phyloP scores from a whole-genome alignment of 2,797 vertebrate species.

The Streptopelia turtur region DNA sequence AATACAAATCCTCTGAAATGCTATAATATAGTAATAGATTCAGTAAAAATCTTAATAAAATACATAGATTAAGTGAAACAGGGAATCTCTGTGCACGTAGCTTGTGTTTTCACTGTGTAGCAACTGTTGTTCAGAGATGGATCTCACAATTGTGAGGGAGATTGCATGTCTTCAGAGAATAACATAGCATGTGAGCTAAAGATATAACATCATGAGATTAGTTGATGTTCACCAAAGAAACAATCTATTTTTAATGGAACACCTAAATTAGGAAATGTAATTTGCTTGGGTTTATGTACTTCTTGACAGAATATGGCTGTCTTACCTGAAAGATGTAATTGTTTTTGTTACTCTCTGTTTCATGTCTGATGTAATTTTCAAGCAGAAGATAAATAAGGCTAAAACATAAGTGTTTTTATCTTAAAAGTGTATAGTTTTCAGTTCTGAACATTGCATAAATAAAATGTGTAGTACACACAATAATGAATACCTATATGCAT shows the following conservation, averaged over 20 bases:
- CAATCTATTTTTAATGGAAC: slow-evolving; percentile 58
- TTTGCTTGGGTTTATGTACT: slow-evolving; percentile 45
- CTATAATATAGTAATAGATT: not conserved
- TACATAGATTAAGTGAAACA: not conserved
- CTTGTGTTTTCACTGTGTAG: not conserved
- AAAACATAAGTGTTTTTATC: slow-evolving; percentile 24
- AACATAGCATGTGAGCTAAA: not conserved
- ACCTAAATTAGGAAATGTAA: slow-evolving; percentile 32
- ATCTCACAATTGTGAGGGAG: not conserved
- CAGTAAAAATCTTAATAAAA: not conserved
- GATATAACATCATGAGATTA: slow-evolving; percentile 20
- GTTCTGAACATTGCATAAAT: not conserved
- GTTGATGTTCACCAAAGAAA: slow-evolving; percentile 37
- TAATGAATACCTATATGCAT: not conserved
- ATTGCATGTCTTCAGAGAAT: not conserved
- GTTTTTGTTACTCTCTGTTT: slow-evolving; percentile 51
- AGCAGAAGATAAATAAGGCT: slow-evolving; percentile 3
- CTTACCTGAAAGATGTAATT: slow-evolving; percentile 23
- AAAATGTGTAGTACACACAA: not conserved
- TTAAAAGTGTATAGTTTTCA: not conserved
- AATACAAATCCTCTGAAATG: not conserved
- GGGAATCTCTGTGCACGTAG: not conserved
- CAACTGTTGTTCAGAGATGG: not conserved
- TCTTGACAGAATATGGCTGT: slow-evolving; percentile 39
- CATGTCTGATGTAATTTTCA: slow-evolving; percentile 43